Conservation (phyloP, 2,888 invertebrate species). For the Caradrina clavipalpis region DNA sequence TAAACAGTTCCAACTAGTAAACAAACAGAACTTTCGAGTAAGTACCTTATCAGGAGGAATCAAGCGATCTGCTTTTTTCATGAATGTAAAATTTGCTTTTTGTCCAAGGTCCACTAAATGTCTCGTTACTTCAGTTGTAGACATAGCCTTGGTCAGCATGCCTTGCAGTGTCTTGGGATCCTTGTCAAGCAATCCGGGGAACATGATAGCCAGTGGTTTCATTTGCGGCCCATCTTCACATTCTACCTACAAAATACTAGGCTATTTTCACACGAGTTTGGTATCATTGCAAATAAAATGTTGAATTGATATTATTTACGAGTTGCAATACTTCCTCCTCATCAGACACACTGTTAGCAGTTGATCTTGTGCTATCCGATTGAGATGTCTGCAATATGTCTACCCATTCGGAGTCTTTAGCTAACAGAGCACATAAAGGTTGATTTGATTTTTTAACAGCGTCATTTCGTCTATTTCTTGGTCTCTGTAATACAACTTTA, state of each 20-base stretch:
- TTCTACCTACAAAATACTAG: slow-evolving; percentile 74
- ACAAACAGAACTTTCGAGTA: not conserved
- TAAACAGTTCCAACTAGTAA: not conserved
- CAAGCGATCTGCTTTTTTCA: slow-evolving; percentile 84
- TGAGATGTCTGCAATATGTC: slow-evolving; percentile 77
- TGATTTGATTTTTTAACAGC: slow-evolving; percentile 57
- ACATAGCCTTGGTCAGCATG: slow-evolving; percentile 82
- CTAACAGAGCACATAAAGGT: slow-evolving; percentile 79
- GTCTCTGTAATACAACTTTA: slow-evolving; percentile 61
- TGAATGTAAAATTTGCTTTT: slow-evolving; percentile 84
- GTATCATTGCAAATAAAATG: not conserved
- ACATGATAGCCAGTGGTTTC: slow-evolving; percentile 84
- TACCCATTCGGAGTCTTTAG: slow-evolving; percentile 89
- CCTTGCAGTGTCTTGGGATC: slow-evolving; percentile 82
- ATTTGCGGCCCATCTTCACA: slow-evolving; percentile 80
- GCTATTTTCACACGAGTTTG: slow-evolving; percentile 2
- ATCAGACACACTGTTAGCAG: slow-evolving; percentile 67
- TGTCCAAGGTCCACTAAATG: slow-evolving; percentile 83
- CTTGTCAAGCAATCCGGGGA: slow-evolving; percentile 81
- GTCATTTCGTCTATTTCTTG: slow-evolving; percentile 58
- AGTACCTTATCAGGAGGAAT: slow-evolving; percentile 82
- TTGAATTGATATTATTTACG: slow-evolving; percentile 71
- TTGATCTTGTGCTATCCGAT: slow-evolving; percentile 55
- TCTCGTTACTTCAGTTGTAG: slow-evolving; percentile 85
- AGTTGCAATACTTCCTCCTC: slow-evolving; percentile 83